phyloP scores from a whole-genome alignment of 1,140 invertebrate genomes.

The Drosophila insularis region DNA sequence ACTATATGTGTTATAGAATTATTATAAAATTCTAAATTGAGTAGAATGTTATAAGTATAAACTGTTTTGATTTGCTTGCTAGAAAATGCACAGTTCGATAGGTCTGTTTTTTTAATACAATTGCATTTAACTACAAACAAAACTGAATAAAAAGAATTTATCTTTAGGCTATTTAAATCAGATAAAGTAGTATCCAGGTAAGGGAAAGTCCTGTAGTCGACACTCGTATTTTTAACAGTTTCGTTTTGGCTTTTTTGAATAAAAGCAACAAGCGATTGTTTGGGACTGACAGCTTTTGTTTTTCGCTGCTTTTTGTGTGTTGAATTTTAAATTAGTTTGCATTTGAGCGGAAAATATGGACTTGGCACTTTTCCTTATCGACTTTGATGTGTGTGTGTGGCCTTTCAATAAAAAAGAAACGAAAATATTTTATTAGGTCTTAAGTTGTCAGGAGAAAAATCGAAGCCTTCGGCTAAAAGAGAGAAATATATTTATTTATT shows the following conservation, averaged over 20 bases:
- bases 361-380: constrained; percentile 30
- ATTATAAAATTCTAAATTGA: no score
- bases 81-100: no score
- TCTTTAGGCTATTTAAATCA: no score
- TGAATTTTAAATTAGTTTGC: constrained; percentile 53
- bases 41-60: no score
- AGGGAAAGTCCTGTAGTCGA: constrained; percentile 10
- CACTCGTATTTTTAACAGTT: neutral
- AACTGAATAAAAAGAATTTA: no score
- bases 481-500: constrained; percentile 47
- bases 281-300: constrained; percentile 5
- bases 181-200: neutral
- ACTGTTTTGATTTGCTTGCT: no score
- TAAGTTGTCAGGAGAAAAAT: constrained; percentile 37
- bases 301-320: constrained; percentile 32
- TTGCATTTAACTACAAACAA: no score
- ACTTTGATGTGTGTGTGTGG: constrained; percentile 33
- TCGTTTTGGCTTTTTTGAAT: neutral
- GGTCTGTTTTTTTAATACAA: no score
- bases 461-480: constrained; percentile 39
- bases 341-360: constrained; percentile 18
- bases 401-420: constrained; percentile 40
- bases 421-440: constrained; percentile 70
- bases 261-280: constrained; percentile 15
- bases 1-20: no score